Evolutionary conservation across 2,888 invertebrate species (phyloP).

Genomic region (Trissolcus brochymenae): DNA sequence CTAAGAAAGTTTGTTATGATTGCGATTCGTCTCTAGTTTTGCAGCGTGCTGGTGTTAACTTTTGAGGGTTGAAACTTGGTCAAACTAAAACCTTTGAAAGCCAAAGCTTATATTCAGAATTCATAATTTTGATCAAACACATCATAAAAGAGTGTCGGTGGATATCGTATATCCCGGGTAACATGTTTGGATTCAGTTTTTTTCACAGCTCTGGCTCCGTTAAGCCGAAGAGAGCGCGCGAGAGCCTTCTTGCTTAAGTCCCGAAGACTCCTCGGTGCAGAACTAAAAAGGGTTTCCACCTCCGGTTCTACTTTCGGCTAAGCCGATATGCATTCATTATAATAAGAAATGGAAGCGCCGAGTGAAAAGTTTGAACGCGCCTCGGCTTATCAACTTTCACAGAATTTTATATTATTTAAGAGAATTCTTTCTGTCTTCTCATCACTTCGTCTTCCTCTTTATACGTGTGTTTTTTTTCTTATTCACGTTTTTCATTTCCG

Average conservation of each 20-base stretch:
- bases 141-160: conserved; percentile 14
- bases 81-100: conserved; percentile 5
- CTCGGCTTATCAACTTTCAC: conserved; percentile 74
- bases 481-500: conserved; percentile 41
- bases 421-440: conserved; percentile 63
- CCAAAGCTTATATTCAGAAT: conserved; percentile 6
- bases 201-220: conserved; percentile 27
- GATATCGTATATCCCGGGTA: conserved; percentile 38
- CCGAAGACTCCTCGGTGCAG: conserved; percentile 62
- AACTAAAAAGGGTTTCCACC: conserved; percentile 70
- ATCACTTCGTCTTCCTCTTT: conserved; percentile 54
- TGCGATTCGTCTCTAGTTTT: too few species aligned
- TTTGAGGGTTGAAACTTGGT: conserved; percentile 10
- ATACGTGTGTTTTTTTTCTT: conserved; percentile 55
- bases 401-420: conserved; percentile 76
- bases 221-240: conserved; percentile 51
- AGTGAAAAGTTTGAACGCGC: conserved; percentile 70
- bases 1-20: too few species aligned
- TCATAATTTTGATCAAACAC: conserved; percentile 26
- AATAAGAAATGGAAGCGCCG: conserved; percentile 73
- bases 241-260: conserved; percentile 60
- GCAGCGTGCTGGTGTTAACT: neutral
- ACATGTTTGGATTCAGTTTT: conserved; percentile 50
- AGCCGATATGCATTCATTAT: conserved; percentile 77
- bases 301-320: conserved; percentile 68